Conservation (phyloP, 2,888 invertebrate species). For the Leptarthrus brevirostris region DNA sequence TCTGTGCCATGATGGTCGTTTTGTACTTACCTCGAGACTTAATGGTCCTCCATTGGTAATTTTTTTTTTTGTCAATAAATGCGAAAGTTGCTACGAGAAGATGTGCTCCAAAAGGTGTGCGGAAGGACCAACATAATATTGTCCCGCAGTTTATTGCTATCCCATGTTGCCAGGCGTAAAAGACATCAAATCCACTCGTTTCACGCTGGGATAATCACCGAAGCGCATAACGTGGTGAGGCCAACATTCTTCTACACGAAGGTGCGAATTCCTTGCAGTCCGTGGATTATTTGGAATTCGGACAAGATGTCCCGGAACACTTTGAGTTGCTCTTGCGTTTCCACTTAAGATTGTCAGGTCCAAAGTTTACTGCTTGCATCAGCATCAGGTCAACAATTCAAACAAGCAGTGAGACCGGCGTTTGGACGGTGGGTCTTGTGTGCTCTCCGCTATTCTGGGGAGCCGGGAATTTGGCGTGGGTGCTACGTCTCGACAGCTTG, state of each 20-base stretch:
- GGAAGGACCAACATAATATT: conserved; percentile 4
- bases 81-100: neutral
- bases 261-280: conserved; percentile 27
- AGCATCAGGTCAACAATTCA: conserved; percentile 21
- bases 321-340: neutral
- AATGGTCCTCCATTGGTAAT: neutral
- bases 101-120: neutral
- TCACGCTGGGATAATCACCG: conserved; percentile 33
- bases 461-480: conserved; percentile 43
- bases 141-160: conserved; percentile 31
- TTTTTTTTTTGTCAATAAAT: neutral
- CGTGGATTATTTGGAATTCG: conserved; percentile 36
- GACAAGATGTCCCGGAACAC: conserved; percentile 40
- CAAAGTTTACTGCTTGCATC: conserved; percentile 43
- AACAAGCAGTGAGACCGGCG: neutral
- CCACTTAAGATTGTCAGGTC: neutral
- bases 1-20: neutral
- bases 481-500: conserved; percentile 29
- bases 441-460: neutral
- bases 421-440: neutral
- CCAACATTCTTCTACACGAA: conserved; percentile 13
- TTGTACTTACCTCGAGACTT: neutral
- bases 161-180: conserved; percentile 28
- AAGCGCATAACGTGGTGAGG: neutral
- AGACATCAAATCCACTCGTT: conserved; percentile 13